Conservation (phyloP, 2,888 invertebrate genomes). For the Parochlus steinenii region DNA sequence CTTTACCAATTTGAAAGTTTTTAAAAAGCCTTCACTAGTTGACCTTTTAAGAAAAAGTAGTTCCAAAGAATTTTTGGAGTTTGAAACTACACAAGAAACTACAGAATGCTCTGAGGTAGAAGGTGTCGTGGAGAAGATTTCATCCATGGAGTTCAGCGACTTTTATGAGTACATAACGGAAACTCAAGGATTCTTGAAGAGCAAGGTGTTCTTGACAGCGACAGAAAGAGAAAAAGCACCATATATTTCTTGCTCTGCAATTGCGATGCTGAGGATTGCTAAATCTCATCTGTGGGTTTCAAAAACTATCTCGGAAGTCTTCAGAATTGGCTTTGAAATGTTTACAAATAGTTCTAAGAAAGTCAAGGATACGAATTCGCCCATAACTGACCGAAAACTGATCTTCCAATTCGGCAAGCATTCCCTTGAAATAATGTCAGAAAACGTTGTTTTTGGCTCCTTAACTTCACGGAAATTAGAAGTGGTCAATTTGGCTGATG, state of each 20-base stretch:
- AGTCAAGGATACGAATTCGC: constrained; percentile 2
- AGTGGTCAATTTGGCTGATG: constrained; percentile 23
- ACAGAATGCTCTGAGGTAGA: too few species aligned
- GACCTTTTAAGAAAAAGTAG: too few species aligned
- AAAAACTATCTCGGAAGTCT: constrained; percentile 2
- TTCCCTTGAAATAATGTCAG: constrained; percentile 14
- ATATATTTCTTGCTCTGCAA: constrained; percentile 4
- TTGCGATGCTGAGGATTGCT: constrained; percentile 6
- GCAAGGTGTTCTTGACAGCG: background rate
- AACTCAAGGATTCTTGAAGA: constrained; percentile 11
- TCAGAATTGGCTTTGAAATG: constrained; percentile 2
- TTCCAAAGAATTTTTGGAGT: too few species aligned
- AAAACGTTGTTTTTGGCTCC: constrained; percentile 23
- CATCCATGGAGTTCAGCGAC: constrained; percentile 7
- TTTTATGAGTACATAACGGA: constrained; percentile 5
- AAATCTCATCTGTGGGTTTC: constrained; percentile 10
- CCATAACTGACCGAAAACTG: constrained; percentile 5
- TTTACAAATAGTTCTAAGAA: constrained; percentile 7
- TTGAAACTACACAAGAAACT: too few species aligned
- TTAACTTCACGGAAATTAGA: constrained; percentile 21
- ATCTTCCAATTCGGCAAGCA: constrained; percentile 12
- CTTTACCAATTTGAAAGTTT: too few species aligned
- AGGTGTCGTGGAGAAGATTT: background rate
- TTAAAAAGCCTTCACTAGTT: too few species aligned
- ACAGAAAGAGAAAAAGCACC: background rate